A percentile compares a stretch with the other conserved stretches of the same genome.
Conservation (phyloP, 2,113 vertebrate genomes). For the Chascanopsetta lugubris region DNA sequence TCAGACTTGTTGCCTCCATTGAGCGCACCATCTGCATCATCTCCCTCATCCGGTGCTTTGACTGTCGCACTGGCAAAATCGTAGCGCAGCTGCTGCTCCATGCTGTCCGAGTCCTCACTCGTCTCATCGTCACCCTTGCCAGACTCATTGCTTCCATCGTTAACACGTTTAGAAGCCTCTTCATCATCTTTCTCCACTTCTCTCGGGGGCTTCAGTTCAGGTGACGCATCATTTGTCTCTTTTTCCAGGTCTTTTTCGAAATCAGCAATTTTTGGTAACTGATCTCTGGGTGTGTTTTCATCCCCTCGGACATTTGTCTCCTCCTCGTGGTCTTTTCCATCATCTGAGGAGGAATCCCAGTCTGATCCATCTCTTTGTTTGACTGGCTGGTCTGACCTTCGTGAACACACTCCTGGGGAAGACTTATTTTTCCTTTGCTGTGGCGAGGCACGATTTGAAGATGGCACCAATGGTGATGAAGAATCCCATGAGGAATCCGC, state of each 20-base stretch:
- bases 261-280: not conserved
- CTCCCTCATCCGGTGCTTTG: conserved; percentile 15
- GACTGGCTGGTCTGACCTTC: conserved; percentile 1
- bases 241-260: conserved; percentile 6
- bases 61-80: conserved; percentile 57
- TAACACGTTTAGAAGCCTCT: too few species aligned
- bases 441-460: conserved; percentile 38
- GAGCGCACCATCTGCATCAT: conserved; percentile 10
- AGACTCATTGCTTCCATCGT: conserved; percentile 36
- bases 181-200: conserved; percentile 57
- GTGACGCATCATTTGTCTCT: conserved; percentile 26
- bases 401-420: not conserved
- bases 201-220: too few species aligned
- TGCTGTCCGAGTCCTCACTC: conserved; percentile 68
- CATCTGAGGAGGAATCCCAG: conserved; percentile 57
- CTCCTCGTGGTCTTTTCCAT: conserved; percentile 32
- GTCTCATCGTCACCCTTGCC: conserved; percentile 35
- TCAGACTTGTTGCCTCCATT: conserved; percentile 6
- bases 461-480: conserved; percentile 14
- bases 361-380: conserved; percentile 41
- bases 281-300: not conserved
- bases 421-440: conserved; percentile 9
- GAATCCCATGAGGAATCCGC: conserved; percentile 37
- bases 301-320: conserved; percentile 20
- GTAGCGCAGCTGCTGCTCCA: conserved; percentile 58